Conservation (phyloP, 2,888 invertebrate species). For the Chloroclystis v-ata region DNA sequence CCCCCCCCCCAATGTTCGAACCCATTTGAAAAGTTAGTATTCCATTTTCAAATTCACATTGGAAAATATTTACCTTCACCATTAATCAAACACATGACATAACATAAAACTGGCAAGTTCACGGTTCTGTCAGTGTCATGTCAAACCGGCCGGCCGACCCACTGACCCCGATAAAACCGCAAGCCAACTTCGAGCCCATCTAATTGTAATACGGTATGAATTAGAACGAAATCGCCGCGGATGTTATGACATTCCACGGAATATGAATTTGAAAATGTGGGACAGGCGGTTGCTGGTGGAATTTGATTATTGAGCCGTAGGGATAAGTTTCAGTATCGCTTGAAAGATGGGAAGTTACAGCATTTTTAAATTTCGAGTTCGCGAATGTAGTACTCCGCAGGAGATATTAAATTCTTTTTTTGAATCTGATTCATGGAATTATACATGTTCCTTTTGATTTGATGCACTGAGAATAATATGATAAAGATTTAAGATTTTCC, state of each 20-base stretch:
- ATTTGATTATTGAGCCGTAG: not conserved
- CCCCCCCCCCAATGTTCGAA: no score
- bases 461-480: no score
- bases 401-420: constrained; percentile 13
- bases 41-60: constrained; percentile 4
- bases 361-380: constrained; percentile 3
- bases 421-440: constrained; percentile 12
- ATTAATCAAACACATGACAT: constrained; percentile 36
- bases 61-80: no score
- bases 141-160: constrained; percentile 46
- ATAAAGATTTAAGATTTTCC: no score
- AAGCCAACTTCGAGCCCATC: constrained; percentile 5
- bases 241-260: constrained; percentile 15
- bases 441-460: not conserved
- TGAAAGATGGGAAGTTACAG: not conserved
- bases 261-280: constrained; percentile 8
- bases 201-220: constrained; percentile 4
- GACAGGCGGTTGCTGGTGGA: constrained; percentile 5
- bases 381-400: constrained; percentile 9
- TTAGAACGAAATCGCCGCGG: constrained; percentile 3
- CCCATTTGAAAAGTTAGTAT: no score
- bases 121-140: constrained; percentile 45
- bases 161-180: constrained; percentile 39
- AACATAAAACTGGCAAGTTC: constrained; percentile 59
- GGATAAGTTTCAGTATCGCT: not conserved